These are phyloP conservation scores for Sanderia malayensis DNA, from an alignment of 30 jellyfish, hydroid and myxozoan genomes.

Conservation along the genomic window DNA sequence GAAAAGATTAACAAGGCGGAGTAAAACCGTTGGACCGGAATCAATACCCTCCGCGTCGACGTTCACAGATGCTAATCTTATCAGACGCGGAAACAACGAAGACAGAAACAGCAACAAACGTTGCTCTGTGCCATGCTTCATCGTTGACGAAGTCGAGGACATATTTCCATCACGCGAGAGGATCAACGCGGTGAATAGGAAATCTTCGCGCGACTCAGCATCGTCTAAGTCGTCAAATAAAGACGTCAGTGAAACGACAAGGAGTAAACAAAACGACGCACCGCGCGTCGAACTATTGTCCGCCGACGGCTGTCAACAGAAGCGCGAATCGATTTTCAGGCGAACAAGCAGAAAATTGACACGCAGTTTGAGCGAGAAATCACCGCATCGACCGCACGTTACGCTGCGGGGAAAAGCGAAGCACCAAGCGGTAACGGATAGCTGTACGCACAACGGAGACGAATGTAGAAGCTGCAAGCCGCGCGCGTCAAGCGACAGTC, in stretches of 20 bases:
- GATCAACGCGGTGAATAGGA: neutral
- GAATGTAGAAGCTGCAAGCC: constrained; percentile 47
- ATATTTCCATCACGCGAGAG: constrained; percentile 19
- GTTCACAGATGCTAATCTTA: neutral
- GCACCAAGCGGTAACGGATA: too few relatives aligned
- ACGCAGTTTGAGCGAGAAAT: constrained; percentile 32
- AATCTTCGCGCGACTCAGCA: neutral
- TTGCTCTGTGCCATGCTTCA: constrained; percentile 14
- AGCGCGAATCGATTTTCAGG: constrained; percentile 8
- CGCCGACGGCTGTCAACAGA: neutral
- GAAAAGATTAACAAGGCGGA: constrained; percentile 23
- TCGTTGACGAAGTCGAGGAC: constrained; percentile 25
- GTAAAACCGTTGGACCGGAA: constrained; percentile 69
- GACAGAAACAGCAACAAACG: constrained; percentile 19
- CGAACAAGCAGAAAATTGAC: constrained; percentile 19
- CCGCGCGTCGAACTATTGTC: neutral
- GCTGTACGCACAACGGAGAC: too few relatives aligned
- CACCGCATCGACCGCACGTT: constrained; percentile 12
- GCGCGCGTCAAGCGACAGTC: constrained; percentile 79
- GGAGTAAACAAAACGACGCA: neutral
- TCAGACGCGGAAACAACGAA: neutral
- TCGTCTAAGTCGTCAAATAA: neutral
- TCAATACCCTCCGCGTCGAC: constrained; percentile 21
- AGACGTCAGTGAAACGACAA: neutral
- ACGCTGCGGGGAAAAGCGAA: neutral